Base-by-base conservation (phyloP, 2,888 invertebrate genomes). In the Lepidocyrtoides sp. region DNA sequence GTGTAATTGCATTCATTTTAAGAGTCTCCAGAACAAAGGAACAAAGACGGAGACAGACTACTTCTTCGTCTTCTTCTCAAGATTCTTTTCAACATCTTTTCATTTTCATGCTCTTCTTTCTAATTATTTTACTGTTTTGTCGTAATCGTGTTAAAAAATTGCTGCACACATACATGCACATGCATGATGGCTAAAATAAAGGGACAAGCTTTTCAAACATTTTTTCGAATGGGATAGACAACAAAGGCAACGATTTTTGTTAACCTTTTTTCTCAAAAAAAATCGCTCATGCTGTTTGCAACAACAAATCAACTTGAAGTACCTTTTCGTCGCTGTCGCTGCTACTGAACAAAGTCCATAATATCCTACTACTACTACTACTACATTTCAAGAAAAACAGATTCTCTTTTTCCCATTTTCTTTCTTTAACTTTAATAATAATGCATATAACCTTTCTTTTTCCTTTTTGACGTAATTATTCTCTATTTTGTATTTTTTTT, bases 1-100 rank as follows among this genome's bases (percentile, higher is more conserved):
- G n/a, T 12, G 26, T 60, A 60, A 66, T 66, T 83, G 41, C 83
- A 66, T 66, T 83, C 17, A 41, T 60, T 87, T 82, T 82, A 32
- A 10, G 79, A 32, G n/a, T 82, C 60, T 77, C 77, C 87, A 87
- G 87, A 87, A 87, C 87, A 87, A 87, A 87, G 79, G 60, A 87
- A 79, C 32, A 66, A 85, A 79, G 77, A 14, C 26, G 54, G 77
- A 79, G 77, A 79, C 51, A 51, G 17, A 32, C 32, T 29, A n/a
- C 10, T 32, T 54, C 20, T 20, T 72, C 5, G 3, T 20, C 44
- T 72, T 12, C 12, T 41, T 29, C 17, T 29, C n/a, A n/a, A n/a
- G n/a, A n/a, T n/a, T n/a, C n/a, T 66, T 7, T 36, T 36, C 3
- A 4, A 36, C 3, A 36, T 36, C 29, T 10, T 17, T 79, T 44